These are phyloP conservation scores for Drosophila setifemur DNA, from an alignment of 1,140 invertebrate species.

Conservation along the genomic window DNA sequence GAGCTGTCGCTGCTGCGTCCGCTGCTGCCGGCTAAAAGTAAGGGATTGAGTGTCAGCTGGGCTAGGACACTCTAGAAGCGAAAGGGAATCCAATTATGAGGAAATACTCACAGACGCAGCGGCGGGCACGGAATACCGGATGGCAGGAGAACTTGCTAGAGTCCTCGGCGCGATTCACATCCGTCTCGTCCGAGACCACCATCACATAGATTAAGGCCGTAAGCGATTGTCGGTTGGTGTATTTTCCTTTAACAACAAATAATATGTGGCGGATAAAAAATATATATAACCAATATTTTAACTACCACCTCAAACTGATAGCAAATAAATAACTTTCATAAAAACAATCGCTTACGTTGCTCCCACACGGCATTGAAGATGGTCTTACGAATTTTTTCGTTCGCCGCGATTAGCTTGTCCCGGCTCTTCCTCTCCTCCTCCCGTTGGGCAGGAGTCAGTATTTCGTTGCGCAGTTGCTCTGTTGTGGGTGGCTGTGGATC, in stretches of 20 bases:
- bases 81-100: neutral
- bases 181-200: conserved; percentile 39
- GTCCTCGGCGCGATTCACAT: conserved; percentile 35
- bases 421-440: neutral
- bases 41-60: neutral
- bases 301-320: too few species aligned
- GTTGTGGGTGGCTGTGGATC: conserved; percentile 5
- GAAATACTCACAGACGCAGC: conserved; percentile 56
- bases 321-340: too few species aligned
- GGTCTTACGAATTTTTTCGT: conserved; percentile 20
- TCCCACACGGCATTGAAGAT: conserved; percentile 65
- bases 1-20: conserved; percentile 39
- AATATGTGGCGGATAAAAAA: too few species aligned
- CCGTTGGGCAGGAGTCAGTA: neutral
- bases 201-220: conserved; percentile 69
- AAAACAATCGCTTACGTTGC: conserved; percentile 52
- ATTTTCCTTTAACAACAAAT: conserved; percentile 54
- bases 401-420: neutral
- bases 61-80: neutral
- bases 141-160: conserved; percentile 49
- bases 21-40: conserved; percentile 5
- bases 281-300: too few species aligned
- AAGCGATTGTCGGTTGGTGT: conserved; percentile 60
- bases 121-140: conserved; percentile 66
- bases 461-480: neutral